Evolutionary conservation across 92 coral and sea anemone genomes (phyloP).

Genomic region (Epizoanthus illoricatus): DNA sequence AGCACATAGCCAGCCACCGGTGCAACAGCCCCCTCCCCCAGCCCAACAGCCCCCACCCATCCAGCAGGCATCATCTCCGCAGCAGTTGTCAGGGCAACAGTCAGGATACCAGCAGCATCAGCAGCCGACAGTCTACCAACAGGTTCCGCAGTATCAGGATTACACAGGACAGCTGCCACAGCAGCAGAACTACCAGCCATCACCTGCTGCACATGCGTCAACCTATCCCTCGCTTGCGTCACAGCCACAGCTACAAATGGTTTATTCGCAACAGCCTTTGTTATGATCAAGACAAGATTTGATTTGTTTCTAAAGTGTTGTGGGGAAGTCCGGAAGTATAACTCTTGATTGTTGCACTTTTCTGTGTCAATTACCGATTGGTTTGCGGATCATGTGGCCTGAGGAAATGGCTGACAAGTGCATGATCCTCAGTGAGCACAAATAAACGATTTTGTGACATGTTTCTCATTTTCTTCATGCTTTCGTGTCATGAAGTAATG

Average conservation of each 20-base stretch:
- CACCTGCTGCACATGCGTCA: slow-evolving; percentile 26
- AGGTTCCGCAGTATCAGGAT: slow-evolving; percentile 34
- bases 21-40: slow-evolving; percentile 52
- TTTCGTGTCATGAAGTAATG: too few relatives aligned
- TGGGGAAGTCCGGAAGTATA: too few relatives aligned
- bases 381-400: too few relatives aligned
- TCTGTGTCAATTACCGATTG: background rate
- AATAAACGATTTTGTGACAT: too few relatives aligned
- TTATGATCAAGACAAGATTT: slow-evolving; percentile 38
- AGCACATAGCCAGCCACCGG: slow-evolving; percentile 5
- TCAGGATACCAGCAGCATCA: slow-evolving; percentile 19
- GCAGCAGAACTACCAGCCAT: slow-evolving; percentile 50
- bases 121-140: slow-evolving; percentile 21
- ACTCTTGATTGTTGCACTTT: background rate
- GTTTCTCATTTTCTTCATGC: too few relatives aligned
- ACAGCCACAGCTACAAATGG: slow-evolving; percentile 83
- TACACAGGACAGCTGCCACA: slow-evolving; percentile 29
- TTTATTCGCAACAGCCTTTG: slow-evolving; percentile 77
- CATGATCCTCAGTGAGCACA: too few relatives aligned
- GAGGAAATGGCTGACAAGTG: too few relatives aligned
- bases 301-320: background rate
- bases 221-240: slow-evolving; percentile 59
- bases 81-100: slow-evolving; percentile 15
- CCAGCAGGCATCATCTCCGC: slow-evolving; percentile 7
- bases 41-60: background rate